Evolutionary conservation across 1,140 invertebrate genomes (phyloP).

Genomic region (Drosophila sulfurigaster): DNA sequence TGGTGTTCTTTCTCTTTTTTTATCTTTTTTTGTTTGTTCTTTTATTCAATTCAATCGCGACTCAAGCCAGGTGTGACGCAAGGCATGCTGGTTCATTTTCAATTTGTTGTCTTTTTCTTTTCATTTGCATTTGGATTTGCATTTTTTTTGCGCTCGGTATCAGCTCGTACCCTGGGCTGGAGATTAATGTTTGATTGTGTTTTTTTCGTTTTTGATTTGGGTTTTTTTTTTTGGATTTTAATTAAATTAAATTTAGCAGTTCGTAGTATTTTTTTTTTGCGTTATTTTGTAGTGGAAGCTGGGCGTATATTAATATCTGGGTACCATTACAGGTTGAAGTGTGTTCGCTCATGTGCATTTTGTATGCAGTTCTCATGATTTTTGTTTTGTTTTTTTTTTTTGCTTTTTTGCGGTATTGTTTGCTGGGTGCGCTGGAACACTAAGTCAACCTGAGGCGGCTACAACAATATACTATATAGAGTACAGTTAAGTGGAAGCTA

Average conservation of each 20-base stretch:
- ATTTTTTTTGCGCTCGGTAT: conserved; percentile 52
- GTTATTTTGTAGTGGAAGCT: conserved; percentile 74
- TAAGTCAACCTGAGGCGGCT: conserved; percentile 75
- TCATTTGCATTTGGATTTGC: conserved; percentile 27
- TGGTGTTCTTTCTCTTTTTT: conserved; percentile 48
- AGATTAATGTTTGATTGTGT: conserved; percentile 52
- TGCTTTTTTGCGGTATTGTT: conserved; percentile 35
- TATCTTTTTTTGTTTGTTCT: conserved; percentile 5
- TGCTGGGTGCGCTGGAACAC: conserved; percentile 66
- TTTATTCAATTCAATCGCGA: conserved; percentile 81
- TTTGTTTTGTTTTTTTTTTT: conserved; percentile 24
- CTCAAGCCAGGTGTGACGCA: conserved; percentile 82
- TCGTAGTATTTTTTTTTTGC: conserved; percentile 57
- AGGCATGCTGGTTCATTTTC: conserved; percentile 71
- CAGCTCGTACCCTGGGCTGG: conserved; percentile 55
- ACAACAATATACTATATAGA: conserved; percentile 35
- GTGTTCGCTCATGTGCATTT: conserved; percentile 65
- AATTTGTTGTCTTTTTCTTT: conserved; percentile 27
- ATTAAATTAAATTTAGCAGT: conserved; percentile 39
- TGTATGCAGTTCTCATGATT: conserved; percentile 42
- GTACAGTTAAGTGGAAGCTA: conserved; percentile 50
- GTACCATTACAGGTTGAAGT: conserved; percentile 83
- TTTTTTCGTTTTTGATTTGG: conserved; percentile 37
- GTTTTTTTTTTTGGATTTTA: conserved; percentile 21
- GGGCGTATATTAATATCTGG: conserved; percentile 85